Conservation (phyloP, 2,888 invertebrate species). For the Lasioglossum calceatum region DNA sequence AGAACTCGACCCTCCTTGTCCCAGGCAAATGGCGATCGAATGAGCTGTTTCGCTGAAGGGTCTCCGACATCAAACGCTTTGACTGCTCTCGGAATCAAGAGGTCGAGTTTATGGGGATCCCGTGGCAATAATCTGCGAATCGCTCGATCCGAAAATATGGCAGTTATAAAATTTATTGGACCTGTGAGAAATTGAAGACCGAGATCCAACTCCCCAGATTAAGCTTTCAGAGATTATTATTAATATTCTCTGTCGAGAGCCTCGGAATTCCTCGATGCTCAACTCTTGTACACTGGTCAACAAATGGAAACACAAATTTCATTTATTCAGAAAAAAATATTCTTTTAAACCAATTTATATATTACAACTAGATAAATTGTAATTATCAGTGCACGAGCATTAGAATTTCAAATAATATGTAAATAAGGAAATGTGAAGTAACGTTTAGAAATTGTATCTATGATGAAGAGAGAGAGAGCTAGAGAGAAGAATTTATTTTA, state of each 20-base stretch:
- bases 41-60: neutral
- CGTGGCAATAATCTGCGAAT: neutral
- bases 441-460: no score
- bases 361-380: neutral
- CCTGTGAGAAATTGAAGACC: neutral
- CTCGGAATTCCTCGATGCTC: neutral
- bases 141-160: neutral
- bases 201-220: neutral
- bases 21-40: neutral
- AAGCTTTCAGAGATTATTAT: neutral
- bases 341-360: neutral
- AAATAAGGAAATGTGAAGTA: neutral
- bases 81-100: neutral
- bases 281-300: no score
- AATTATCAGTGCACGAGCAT: neutral
- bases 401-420: neutral
- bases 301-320: neutral
- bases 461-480: no score
- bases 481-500: no score
- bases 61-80: neutral
- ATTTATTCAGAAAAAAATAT: neutral
- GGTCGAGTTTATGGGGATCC: neutral
- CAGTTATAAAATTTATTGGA: neutral
- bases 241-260: neutral
- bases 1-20: neutral